A percentile compares a stretch with the other conserved stretches of the same genome.
These are phyloP conservation scores for Sarcophaga variegata DNA, from an alignment of 2,888 invertebrate genomes.

Conservation along the genomic window DNA sequence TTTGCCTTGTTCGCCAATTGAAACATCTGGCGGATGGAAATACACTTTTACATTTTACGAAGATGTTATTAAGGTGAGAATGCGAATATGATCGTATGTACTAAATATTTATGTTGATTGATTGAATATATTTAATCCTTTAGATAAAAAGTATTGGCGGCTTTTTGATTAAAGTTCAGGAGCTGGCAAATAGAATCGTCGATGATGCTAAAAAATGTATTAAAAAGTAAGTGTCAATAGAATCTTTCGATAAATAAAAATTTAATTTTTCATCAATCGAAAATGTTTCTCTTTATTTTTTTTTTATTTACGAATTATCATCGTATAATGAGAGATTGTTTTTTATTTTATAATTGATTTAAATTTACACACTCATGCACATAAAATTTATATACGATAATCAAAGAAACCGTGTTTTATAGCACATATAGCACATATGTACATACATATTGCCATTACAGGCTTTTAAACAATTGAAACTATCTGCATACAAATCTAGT, in stretches of 20 bases:
- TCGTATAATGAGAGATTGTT: no score
- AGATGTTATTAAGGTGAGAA: constrained; percentile 86
- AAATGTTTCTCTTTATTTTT: neutral
- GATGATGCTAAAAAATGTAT: constrained; percentile 86
- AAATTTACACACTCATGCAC: no score
- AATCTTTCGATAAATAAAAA: neutral
- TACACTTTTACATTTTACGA: constrained; percentile 89
- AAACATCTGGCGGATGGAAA: constrained; percentile 82
- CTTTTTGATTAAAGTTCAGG: constrained; percentile 86
- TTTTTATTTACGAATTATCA: no score
- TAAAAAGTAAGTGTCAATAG: constrained; percentile 82
- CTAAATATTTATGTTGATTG: no score
- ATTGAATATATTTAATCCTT: neutral
- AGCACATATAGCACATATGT: no score
- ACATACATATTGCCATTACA: no score
- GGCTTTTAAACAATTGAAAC: no score
- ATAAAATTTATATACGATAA: no score
- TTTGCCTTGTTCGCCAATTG: constrained; percentile 84
- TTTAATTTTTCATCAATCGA: neutral
- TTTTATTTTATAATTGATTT: no score
- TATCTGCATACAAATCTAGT: no score
- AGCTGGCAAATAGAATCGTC: constrained; percentile 86
- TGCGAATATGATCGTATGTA: no score
- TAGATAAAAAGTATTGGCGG: constrained; percentile 87
- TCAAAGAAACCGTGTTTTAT: no score